Conservation (phyloP, 2,113 vertebrate genomes). For the Panurus biarmicus region DNA sequence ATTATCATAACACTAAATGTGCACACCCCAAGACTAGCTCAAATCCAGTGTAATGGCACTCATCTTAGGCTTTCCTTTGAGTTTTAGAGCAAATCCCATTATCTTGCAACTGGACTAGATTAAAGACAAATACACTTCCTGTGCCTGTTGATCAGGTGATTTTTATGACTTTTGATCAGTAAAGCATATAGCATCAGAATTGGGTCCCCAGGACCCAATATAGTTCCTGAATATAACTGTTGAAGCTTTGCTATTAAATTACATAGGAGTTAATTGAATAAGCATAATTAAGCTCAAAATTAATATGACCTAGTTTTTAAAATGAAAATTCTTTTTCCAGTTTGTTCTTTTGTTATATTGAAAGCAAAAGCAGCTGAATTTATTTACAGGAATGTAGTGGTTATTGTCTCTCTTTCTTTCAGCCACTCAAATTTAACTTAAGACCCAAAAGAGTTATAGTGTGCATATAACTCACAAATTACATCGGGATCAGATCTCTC, state of each 20-base stretch:
- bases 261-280: background rate
- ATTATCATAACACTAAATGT: background rate
- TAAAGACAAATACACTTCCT: background rate
- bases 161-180: background rate
- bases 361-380: background rate
- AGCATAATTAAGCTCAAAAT: background rate
- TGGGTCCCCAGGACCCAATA: background rate
- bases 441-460: background rate
- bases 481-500: background rate
- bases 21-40: background rate
- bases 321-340: background rate
- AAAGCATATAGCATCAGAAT: background rate
- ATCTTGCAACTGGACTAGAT: background rate
- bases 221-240: background rate
- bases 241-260: background rate
- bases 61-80: background rate
- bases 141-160: background rate
- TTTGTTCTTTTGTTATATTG: background rate
- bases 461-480: background rate
- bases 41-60: background rate
- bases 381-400: background rate
- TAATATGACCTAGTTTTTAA: background rate
- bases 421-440: background rate
- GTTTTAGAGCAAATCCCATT: background rate
- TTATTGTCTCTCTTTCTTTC: background rate